Evolutionary conservation across 2,888 invertebrate genomes (phyloP), one percentile per base, ranked within the genome.

Genomic region (Teinopalpus imperialis): DNA sequence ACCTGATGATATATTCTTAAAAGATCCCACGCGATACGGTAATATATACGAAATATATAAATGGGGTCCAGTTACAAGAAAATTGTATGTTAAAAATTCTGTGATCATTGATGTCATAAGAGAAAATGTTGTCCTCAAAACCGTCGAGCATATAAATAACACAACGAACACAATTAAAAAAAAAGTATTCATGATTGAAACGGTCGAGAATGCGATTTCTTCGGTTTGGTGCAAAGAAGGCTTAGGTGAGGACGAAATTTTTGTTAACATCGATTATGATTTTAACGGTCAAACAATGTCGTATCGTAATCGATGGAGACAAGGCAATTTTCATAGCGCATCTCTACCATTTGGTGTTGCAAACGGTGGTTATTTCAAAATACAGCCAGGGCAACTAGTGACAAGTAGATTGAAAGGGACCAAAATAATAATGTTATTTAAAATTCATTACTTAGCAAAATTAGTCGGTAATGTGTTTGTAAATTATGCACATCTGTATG

Each of bases 11-110:
- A 54, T 83, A 7, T 85, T 69, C 41, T 27, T 82, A 1, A 75
- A 59, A 36, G 77, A 85, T 16, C 83, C 83, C 0, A 85, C 85
- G 0, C 48, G 56, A 0, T 76, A 79, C 23, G 66, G 69, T 0
- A 51, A 81, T 41, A 34, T 81, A 4, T 86, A 63, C 39, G 23
- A 66, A 18, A 59, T 67, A 24, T 80, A 53, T 45, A 50, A 80
- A 37, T 86, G 86, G 86, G 57, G 59, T 1, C 59, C 74, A 53
- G 64, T 74, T 0, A 55, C 50, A 14, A 65, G 80, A 52, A 63
- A 57, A 32, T 10, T 81, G 3, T 50, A 13, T 4, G 48, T 82
- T 0, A 62, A 66, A 42, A 66, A 64, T 3, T 54, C 63, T 1
- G 61, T 57, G 45, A 52, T 81, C 1, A 26, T 69, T 4, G 73